phyloP scores from a whole-genome alignment of 23 tunicate genomes.

The Clavelina lepadiformis region DNA sequence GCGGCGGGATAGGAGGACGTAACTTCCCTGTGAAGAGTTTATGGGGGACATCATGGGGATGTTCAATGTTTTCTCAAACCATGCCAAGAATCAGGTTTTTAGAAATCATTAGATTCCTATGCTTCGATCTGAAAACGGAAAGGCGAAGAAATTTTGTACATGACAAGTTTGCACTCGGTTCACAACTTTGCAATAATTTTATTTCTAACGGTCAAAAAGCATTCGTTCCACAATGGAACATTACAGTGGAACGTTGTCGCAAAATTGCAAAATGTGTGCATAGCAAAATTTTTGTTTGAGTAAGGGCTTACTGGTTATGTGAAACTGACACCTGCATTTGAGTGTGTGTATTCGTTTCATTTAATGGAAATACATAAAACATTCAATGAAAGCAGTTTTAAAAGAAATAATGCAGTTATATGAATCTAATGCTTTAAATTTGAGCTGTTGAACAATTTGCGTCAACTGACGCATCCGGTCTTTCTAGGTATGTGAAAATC shows the following conservation, averaged over 20 bases:
- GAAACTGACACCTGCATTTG: no score
- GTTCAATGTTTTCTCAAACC: slow-evolving; percentile 19
- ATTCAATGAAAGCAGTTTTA: no score
- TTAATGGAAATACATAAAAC: no score
- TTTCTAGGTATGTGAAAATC: no score
- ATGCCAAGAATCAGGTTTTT: slow-evolving; percentile 20
- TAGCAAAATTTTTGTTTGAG: no score
- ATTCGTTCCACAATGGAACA: slow-evolving; percentile 26
- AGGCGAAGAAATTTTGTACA: slow-evolving; percentile 14
- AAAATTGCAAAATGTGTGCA: no score
- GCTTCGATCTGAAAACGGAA: slow-evolving; percentile 4
- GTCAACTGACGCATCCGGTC: no score
- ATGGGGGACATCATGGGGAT: slow-evolving; percentile 12
- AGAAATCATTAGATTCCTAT: slow-evolving; percentile 13
- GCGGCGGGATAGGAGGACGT: slow-evolving; percentile 2
- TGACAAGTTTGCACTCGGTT: slow-evolving; percentile 21
- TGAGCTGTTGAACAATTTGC: no score
- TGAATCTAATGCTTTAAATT: no score
- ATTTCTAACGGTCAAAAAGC: slow-evolving; percentile 20
- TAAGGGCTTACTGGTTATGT: no score
- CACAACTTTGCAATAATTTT: slow-evolving; percentile 13
- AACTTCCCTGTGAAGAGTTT: slow-evolving; percentile 20
- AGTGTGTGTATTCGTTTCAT: no score
- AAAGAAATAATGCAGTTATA: no score
- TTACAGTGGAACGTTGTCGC: slow-evolving; percentile 25